Evolutionary conservation across 2,888 invertebrate genomes (phyloP).

Genomic region (Platycheirus rosarum): DNA sequence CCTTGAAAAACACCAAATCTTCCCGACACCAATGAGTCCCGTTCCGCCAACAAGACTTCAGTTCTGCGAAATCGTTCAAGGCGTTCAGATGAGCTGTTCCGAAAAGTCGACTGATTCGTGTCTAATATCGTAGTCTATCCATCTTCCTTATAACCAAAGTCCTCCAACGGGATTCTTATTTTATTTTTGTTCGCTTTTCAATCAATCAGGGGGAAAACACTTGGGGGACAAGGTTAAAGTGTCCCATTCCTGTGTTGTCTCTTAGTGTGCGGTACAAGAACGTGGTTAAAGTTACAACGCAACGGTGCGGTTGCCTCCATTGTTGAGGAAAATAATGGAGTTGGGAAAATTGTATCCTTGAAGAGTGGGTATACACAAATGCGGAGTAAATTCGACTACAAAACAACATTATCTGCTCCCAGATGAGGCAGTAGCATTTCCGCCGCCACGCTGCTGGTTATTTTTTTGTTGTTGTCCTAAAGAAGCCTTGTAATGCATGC

Average conservation of each 20-base stretch:
- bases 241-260: conserved; percentile 6
- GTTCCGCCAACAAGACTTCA: conserved; percentile 19
- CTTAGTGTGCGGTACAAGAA: not conserved
- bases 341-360: not conserved
- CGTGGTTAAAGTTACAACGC: not conserved
- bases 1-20: conserved; percentile 2
- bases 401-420: conserved; percentile 10
- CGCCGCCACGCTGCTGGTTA: conserved; percentile 5
- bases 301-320: too few species aligned
- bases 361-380: not conserved
- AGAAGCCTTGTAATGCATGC: conserved; percentile 10
- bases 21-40: not conserved
- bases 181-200: not conserved
- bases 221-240: conserved; percentile 24
- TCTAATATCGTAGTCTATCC: not conserved
- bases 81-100: conserved; percentile 26
- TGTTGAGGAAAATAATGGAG: not conserved
- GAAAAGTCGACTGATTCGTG: conserved; percentile 14
- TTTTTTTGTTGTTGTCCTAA: not conserved
- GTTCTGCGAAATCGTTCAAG: conserved; percentile 59
- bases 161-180: not conserved
- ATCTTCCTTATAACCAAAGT: conserved; percentile 21
- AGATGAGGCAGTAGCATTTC: conserved; percentile 15
- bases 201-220: conserved; percentile 9
- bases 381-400: conserved; percentile 5